Conservation (phyloP, 2,888 invertebrate genomes). For the Masnerella sp. region DNA sequence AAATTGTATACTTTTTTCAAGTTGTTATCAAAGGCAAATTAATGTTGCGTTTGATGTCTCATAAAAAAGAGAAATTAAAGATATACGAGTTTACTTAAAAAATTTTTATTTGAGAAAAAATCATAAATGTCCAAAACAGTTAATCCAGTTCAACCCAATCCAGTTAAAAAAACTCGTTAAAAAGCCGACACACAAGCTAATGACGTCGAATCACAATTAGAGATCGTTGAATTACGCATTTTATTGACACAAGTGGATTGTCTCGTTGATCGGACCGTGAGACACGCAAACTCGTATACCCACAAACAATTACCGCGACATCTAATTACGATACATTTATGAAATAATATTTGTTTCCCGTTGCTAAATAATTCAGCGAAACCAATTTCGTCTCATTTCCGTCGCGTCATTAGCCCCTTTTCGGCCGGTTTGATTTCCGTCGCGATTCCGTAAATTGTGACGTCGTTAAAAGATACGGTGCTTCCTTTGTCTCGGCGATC, state of each 20-base stretch:
- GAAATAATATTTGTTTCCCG: conserved; percentile 8
- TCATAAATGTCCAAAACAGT: no score
- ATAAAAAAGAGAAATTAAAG: no score
- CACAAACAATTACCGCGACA: conserved; percentile 18
- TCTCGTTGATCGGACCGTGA: conserved; percentile 3
- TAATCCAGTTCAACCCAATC: no score
- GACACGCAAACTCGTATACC: conserved; percentile 26
- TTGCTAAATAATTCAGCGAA: conserved; percentile 29
- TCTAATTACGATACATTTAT: conserved; percentile 17
- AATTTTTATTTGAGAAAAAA: neutral
- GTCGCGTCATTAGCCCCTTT: neutral
- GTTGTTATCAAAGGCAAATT: no score
- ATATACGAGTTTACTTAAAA: no score
- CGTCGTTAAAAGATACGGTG: conserved; percentile 19
- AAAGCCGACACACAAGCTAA: neutral
- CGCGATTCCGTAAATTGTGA: conserved; percentile 5
- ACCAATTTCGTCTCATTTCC: conserved; percentile 6
- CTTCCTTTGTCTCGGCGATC: conserved; percentile 1
- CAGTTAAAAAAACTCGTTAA: neutral
- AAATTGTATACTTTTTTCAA: no score
- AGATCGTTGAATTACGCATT: conserved; percentile 15
- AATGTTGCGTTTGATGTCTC: no score
- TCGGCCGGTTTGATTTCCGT: neutral
- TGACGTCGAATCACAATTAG: conserved; percentile 5
- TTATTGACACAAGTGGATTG: conserved; percentile 39